These are phyloP conservation scores for Falcaria lacertinaria DNA, from an alignment of 2,888 invertebrate genomes.

Conservation along the genomic window DNA sequence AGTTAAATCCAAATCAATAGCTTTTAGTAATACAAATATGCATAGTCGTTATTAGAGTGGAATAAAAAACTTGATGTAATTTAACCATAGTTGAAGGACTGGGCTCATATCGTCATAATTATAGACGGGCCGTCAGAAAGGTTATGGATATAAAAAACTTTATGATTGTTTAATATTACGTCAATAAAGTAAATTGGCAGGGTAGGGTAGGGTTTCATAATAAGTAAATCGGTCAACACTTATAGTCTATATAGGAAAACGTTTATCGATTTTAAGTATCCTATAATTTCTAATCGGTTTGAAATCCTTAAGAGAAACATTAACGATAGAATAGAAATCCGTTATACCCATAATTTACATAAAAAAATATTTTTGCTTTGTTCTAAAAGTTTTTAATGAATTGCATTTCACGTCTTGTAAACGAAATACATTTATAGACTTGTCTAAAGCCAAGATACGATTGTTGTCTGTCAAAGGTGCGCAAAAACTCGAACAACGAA, in stretches of 20 bases:
- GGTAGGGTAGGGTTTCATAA: conserved; percentile 60
- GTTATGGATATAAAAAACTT: conserved; percentile 66
- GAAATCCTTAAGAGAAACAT: not conserved
- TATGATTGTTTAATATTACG: conserved; percentile 70
- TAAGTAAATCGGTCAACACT: conserved; percentile 63
- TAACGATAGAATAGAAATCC: no score
- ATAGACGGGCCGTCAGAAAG: conserved; percentile 60
- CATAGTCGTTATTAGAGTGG: conserved; percentile 54
- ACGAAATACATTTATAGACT: conserved; percentile 44
- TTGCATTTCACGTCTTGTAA: conserved; percentile 42
- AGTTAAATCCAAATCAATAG: conserved; percentile 11
- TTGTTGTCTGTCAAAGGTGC: conserved; percentile 41
- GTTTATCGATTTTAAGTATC: conserved; percentile 11
- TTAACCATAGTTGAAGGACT: conserved; percentile 71
- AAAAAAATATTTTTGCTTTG: conserved; percentile 16
- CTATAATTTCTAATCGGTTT: not conserved
- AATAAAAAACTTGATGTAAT: conserved; percentile 60
- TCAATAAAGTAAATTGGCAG: conserved; percentile 76
- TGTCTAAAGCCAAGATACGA: conserved; percentile 51
- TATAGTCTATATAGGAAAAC: conserved; percentile 32
- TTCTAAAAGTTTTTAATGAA: conserved; percentile 40
- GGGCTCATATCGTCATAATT: conserved; percentile 64
- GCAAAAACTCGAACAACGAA: conserved; percentile 52
- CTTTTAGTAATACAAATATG: conserved; percentile 38
- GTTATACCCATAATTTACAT: conserved; percentile 4